Base-by-base conservation (phyloP, 2,797 vertebrate species). In the Danio albolineatus region DNA sequence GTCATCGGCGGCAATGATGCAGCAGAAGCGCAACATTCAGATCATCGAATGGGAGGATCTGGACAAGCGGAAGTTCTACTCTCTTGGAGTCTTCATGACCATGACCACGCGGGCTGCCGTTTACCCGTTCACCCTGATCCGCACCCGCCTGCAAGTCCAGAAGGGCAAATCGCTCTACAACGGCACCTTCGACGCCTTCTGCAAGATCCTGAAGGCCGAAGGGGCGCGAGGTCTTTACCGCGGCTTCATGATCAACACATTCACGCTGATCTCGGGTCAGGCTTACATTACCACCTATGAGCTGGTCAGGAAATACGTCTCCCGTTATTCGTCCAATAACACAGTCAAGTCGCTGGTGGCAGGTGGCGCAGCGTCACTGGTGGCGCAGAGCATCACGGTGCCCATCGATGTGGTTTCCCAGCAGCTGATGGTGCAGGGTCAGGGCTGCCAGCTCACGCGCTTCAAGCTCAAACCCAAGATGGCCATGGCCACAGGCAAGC, bases 21-120 rank as follows among this genome's bases (percentile, higher is more conserved):
- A 91, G 67, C 90, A 94, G 89, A 94, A 94, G 84, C 93, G 96
- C 72, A 99, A 96, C 92, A 96, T 99, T 89, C 96, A 94, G 91
- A 99, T 99, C 92, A 99, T 99, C 0, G 97, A 99, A 89, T 99
- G 98, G 98, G 97, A 99, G 83, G 96, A 99, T 90, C 91, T 99
- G 87, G 98, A 99, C 94, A 99, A 99, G 85, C 95, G 93, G 90
- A 98, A 98, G 81, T 99, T 99, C 91, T 99, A 98, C 2, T 94
- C 97, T 0, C 93, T 99, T 0, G 97, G 98, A 0, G 92, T 99
- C 57, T 97, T 97, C 51, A 98, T 99, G 96, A 98, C 98, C 0
- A 96, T 99, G 96, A 93, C 93, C 89, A 99, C 98, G 83, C 93
- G 98, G 4, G 95, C 96, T 84, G 96, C 96, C 0, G 95, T 99